Evolutionary conservation across 2,113 vertebrate genomes (phyloP), one percentile per base, ranked within the genome.

Genomic region (Aegotheles bennettii): DNA sequence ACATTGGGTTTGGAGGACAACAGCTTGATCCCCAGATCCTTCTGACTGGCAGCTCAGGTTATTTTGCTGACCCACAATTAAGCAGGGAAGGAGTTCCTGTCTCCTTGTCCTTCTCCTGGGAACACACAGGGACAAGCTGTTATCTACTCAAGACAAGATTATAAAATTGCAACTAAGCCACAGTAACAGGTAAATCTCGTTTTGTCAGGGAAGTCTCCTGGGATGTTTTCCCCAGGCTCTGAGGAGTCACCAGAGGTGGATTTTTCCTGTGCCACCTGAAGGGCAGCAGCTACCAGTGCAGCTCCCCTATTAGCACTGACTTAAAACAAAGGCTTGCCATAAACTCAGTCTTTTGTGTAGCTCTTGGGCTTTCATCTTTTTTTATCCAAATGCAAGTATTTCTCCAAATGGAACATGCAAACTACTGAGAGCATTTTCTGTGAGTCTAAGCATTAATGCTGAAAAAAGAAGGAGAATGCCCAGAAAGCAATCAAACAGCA

Each of bases 61-160:
- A 68, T 90, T 91, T 35, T 61, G 16, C 91, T 70, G 67, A 79
- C 70, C 71, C 60, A 16, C 0, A 1, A 59, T 16, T 57, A 54
- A 42, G 17, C 54, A 77, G 60, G 56, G 42, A 89, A 75, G 48
- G 56, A 90, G 38, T 59, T 81, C 73, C 68, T 47, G 47, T 85
- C 74, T 84, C 61, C 89, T 91, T 64, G 45, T 70, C 81, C 92
- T 74, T 84, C 83, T 94, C 29, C 73, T 88, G 82, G 75, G 71
- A 94, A 75, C 42, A 26, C 1, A 15, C 75, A 87, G 86, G 80
- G 83, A 88, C 26, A 87, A 86, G 68, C 56, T 95, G 83, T 78
- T 93, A 90, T 90, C 96, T 94, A 95, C 82, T 93, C 76, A 74
- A 79, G 81, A 85, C 67, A 86, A 91, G 79, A 96, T 91, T 75